phyloP scores from a whole-genome alignment of 2,888 invertebrate species.

The Plemyria rubiginata region DNA sequence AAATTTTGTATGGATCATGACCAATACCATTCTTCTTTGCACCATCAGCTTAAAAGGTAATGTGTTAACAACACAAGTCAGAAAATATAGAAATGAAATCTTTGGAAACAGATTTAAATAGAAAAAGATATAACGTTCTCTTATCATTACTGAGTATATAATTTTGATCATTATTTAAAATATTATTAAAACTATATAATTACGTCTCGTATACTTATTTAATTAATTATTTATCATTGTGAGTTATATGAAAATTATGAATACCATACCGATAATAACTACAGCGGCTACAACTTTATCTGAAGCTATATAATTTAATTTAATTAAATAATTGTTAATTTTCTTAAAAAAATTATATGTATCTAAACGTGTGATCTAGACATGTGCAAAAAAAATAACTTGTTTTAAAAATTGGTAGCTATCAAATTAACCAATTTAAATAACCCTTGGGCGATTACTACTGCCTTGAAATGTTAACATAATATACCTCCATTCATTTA shows the following conservation, averaged over 20 bases:
- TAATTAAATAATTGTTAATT: conserved; percentile 49
- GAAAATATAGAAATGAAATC: no score
- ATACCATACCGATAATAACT: conserved; percentile 49
- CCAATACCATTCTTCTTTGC: no score
- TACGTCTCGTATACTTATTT: conserved; percentile 42
- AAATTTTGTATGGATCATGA: no score
- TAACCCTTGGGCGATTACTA: neutral
- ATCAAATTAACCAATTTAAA: no score
- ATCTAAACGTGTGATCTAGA: conserved; percentile 25
- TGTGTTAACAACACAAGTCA: no score
- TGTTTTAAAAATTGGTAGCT: no score
- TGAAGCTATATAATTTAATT: conserved; percentile 26
- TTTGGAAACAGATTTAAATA: neutral
- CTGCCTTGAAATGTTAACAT: conserved; percentile 37
- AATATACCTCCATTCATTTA: conserved; percentile 22
- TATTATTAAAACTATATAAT: conserved; percentile 47
- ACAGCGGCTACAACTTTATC: conserved; percentile 21
- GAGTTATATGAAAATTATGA: conserved; percentile 42
- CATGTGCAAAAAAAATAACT: conserved; percentile 25
- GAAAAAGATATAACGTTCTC: conserved; percentile 40
- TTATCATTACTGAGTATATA: conserved; percentile 75
- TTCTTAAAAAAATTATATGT: conserved; percentile 43
- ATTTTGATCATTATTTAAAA: conserved; percentile 68
- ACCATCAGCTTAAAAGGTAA: no score
- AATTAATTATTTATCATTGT: conserved; percentile 40